Base-by-base conservation (phyloP, 2,113 vertebrate species). In the Gymnorhina tibicen region DNA sequence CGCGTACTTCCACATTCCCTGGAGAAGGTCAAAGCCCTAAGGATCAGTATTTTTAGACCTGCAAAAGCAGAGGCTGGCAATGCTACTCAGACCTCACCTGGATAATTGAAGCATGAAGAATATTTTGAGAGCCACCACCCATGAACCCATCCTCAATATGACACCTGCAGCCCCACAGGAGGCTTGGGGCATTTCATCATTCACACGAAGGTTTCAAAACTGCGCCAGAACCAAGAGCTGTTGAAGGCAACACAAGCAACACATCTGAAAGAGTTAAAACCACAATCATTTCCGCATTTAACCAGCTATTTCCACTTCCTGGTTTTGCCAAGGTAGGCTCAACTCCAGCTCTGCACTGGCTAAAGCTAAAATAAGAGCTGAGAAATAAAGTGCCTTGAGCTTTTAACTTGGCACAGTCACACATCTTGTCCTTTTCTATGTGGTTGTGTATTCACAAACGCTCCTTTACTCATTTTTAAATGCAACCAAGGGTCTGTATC, bases 1-100 rank as follows among this genome's bases (percentile, higher is more conserved):
- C 13, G 10, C 0, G 8, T 27, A 47, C 4, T 27, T 3, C 3
- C 26, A 35, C 17, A 7, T 23, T 44, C 20, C 22, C 22, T 32
- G 28, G 28, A 83, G 49, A 76, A 79, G 63, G 24, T 2, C 2
- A 1, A 68, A 64, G 27, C 21, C 49, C 67, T 66, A 11, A 60
- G 22, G 46, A 60, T 32, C 19, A 21, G 4, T 2, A 33, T 33
- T 87, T 33, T 11, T 13, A 41, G 17, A 52, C 4, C 16, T 53
- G n/a, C 22, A 53, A 22, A 13, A 70, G 49, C 11, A 94, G 12
- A 83, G 30, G 24, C 7, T 63, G 30, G 23, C 26, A 64, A 7
- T 1, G 35, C 22, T 37, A 7, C 53, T 60, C 13, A 19, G 6
- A 27, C 7, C 15, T 39, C 59, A 73, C 15, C 27, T 32, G 30